These are phyloP conservation scores for Cossypha caffra DNA, from an alignment of 2,797 vertebrate species.

Conservation along the genomic window DNA sequence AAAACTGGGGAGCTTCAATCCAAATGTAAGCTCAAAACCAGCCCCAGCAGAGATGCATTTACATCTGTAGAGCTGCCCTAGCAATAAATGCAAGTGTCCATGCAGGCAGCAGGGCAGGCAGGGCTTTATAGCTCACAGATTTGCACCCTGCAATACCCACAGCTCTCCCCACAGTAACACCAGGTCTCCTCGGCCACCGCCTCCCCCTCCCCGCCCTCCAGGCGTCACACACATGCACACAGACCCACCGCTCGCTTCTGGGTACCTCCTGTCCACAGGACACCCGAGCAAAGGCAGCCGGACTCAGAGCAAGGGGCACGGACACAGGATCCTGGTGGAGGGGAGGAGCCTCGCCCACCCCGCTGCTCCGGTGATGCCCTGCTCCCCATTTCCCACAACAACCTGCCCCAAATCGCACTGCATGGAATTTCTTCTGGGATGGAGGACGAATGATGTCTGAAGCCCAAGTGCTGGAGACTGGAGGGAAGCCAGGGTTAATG, in stretches of 20 bases:
- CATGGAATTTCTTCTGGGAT: neutral
- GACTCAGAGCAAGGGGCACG: neutral
- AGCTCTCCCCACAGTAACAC: neutral
- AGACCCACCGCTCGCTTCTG: fast-evolving
- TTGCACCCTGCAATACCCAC: neutral
- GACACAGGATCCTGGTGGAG: neutral
- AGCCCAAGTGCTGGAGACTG: neutral
- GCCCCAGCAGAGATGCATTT: neutral
- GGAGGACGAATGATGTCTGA: neutral
- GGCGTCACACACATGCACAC: neutral
- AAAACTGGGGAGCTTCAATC: neutral
- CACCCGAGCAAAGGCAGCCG: neutral
- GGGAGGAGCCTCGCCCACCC: neutral
- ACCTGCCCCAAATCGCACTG: neutral
- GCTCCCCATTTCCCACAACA: neutral
- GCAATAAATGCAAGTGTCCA: neutral
- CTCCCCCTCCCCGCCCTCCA: neutral
- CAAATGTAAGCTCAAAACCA: neutral
- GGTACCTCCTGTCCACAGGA: neutral
- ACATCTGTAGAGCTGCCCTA: neutral
- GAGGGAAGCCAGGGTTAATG: neutral
- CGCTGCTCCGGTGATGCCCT: fast-evolving
- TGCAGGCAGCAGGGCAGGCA: neutral
- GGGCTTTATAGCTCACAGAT: neutral
- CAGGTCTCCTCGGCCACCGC: fast-evolving